Conservation (phyloP, 2,797 vertebrate genomes). For the Argyrosomus regius region DNA sequence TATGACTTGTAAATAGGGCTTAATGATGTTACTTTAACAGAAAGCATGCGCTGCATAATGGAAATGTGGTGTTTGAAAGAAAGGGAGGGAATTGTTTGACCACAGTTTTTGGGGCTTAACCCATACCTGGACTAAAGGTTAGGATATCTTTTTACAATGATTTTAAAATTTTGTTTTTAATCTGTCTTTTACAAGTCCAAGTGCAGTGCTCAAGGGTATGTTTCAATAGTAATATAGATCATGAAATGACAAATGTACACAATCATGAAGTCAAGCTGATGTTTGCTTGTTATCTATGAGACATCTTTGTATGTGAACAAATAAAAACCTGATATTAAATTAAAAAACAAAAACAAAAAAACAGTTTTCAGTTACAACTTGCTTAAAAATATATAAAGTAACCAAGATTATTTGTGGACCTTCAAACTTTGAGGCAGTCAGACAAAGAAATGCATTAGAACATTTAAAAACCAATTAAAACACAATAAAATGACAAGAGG, state of each 20-base stretch:
- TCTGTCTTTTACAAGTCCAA: background rate
- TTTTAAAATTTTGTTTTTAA: too few species aligned
- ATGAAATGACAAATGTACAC: background rate
- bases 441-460: background rate
- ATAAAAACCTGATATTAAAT: background rate
- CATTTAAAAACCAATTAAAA: background rate
- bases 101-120: too few species aligned
- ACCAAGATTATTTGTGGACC: background rate
- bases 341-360: too few species aligned
- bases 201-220: background rate
- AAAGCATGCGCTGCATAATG: too few species aligned
- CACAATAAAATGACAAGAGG: background rate
- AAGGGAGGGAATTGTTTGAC: too few species aligned
- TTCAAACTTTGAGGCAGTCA: background rate
- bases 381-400: background rate
- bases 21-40: too few species aligned
- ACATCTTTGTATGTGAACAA: too few species aligned
- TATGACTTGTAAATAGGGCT: too few species aligned
- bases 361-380: background rate
- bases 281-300: background rate
- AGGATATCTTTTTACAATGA: too few species aligned
- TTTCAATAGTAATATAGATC: background rate
- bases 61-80: too few species aligned
- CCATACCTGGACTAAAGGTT: too few species aligned
- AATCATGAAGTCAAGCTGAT: background rate